Conservation (phyloP, 2,888 invertebrate genomes). For the Elgonia sp. region DNA sequence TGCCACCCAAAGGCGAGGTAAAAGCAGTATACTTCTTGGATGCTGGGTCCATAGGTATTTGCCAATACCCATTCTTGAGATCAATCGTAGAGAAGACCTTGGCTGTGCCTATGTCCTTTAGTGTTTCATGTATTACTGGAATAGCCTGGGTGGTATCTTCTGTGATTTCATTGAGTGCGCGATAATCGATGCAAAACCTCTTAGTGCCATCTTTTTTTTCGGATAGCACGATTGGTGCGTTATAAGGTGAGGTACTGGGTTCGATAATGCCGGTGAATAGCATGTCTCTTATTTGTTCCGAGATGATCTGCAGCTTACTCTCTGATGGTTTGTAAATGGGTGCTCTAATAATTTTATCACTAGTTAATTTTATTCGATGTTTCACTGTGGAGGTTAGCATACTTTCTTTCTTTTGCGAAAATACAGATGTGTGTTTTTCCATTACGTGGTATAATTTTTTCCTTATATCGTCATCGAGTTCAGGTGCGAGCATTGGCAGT, state of each 20-base stretch:
- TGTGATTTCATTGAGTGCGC: slow-evolving; percentile 15
- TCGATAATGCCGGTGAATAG: slow-evolving; percentile 73
- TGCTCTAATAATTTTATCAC: not conserved
- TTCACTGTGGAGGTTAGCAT: too few species aligned
- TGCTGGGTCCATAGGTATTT: slow-evolving; percentile 4
- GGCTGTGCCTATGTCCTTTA: slow-evolving; percentile 26
- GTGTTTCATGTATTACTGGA: slow-evolving; percentile 10
- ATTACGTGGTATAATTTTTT: too few species aligned
- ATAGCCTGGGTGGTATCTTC: slow-evolving; percentile 33
- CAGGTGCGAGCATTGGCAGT: too few species aligned
- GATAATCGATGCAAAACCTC: slow-evolving; percentile 32
- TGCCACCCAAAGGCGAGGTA: not conserved
- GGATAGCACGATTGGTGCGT: slow-evolving; percentile 62
- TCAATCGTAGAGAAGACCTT: slow-evolving; percentile 21
- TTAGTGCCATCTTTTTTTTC: slow-evolving; percentile 47
- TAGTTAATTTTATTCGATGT: not conserved
- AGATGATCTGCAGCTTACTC: slow-evolving; percentile 21
- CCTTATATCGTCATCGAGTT: too few species aligned
- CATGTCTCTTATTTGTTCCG: slow-evolving; percentile 65
- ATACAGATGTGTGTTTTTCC: too few species aligned
- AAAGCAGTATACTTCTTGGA: slow-evolving; percentile 16
- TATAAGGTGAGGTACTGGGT: slow-evolving; percentile 67
- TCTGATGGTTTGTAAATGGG: not conserved
- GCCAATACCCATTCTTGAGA: not conserved
- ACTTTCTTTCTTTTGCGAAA: too few species aligned